Evolutionary conservation across 2,797 vertebrate genomes (phyloP).

Genomic region (Paramormyrops hopkinsi): DNA sequence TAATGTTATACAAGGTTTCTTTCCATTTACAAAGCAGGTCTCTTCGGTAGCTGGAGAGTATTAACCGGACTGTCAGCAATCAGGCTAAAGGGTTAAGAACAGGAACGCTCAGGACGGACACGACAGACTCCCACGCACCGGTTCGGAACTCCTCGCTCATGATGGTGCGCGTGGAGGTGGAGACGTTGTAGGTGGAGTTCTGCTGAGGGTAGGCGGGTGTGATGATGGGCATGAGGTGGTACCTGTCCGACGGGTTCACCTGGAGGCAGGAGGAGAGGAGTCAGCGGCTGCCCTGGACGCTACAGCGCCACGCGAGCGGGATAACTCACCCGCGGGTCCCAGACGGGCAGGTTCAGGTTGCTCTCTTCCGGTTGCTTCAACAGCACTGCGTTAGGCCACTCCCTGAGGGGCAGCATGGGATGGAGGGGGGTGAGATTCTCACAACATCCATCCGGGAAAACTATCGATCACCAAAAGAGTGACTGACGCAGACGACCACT

Average conservation of each 20-base stretch:
- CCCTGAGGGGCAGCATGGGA: slow-evolving; percentile 57
- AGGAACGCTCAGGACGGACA: not conserved
- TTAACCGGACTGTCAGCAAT: not conserved
- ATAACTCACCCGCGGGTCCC: slow-evolving; percentile 88
- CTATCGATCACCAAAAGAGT: not conserved
- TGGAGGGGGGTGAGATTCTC: not conserved
- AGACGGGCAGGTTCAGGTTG: slow-evolving; percentile 90
- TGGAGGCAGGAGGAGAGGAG: slow-evolving; percentile 37
- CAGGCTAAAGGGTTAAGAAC: not conserved
- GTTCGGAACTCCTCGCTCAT: slow-evolving; percentile 95
- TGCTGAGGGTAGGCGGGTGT: slow-evolving; percentile 96
- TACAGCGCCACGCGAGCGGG: not conserved
- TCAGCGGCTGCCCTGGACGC: not conserved
- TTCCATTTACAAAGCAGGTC: not conserved
- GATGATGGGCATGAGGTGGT: slow-evolving; percentile 98
- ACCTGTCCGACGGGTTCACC: slow-evolving; percentile 91
- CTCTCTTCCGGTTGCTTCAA: slow-evolving; percentile 93
- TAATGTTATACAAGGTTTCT: not conserved
- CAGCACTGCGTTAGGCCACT: slow-evolving; percentile 94
- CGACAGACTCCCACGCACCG: slow-evolving; percentile 56
- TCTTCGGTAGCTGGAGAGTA: not conserved
- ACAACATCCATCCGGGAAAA: not conserved
- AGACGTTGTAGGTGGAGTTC: slow-evolving; percentile 96
- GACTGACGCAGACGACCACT: slow-evolving; percentile 41
- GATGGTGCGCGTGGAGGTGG: slow-evolving; percentile 85